phyloP scores from a whole-genome alignment of 1,140 invertebrate species.

The Zaprionus capensis region DNA sequence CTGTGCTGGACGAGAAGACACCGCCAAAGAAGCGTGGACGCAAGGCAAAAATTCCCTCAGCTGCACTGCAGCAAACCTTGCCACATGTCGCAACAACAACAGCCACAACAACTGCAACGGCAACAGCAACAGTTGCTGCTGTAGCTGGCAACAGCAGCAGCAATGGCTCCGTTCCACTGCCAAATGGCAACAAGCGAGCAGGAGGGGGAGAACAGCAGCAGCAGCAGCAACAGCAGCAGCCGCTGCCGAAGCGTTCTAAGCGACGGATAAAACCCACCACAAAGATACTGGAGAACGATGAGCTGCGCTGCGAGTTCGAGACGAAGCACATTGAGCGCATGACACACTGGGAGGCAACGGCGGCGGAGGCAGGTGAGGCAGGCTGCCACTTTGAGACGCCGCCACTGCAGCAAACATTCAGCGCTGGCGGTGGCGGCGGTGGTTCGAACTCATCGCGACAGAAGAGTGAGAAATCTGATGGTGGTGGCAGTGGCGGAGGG shows the following conservation, averaged over 20 bases:
- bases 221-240: slow-evolving; percentile 17
- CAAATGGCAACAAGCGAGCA: slow-evolving; percentile 62
- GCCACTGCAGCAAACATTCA: slow-evolving; percentile 18
- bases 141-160: slow-evolving; percentile 7
- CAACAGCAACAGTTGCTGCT: neutral
- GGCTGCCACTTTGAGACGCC: slow-evolving; percentile 52
- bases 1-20: slow-evolving; percentile 69
- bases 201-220: slow-evolving; percentile 27
- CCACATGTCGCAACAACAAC: neutral
- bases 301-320: slow-evolving; percentile 86
- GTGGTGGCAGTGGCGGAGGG: slow-evolving; percentile 40
- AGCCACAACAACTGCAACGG: neutral
- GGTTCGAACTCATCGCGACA: slow-evolving; percentile 61
- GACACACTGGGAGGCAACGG: slow-evolving; percentile 70
- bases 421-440: slow-evolving; percentile 16
- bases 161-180: slow-evolving; percentile 9
- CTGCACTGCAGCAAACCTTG: neutral
- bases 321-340: slow-evolving; percentile 85
- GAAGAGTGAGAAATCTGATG: slow-evolving; percentile 75
- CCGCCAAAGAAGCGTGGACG: slow-evolving; percentile 80
- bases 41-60: slow-evolving; percentile 66
- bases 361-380: neutral
- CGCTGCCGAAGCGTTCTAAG: slow-evolving; percentile 82
- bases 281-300: slow-evolving; percentile 86
- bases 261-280: slow-evolving; percentile 86